Base-by-base conservation (phyloP, 2,797 vertebrate species). In the Pipistrellus pipistrellus region DNA sequence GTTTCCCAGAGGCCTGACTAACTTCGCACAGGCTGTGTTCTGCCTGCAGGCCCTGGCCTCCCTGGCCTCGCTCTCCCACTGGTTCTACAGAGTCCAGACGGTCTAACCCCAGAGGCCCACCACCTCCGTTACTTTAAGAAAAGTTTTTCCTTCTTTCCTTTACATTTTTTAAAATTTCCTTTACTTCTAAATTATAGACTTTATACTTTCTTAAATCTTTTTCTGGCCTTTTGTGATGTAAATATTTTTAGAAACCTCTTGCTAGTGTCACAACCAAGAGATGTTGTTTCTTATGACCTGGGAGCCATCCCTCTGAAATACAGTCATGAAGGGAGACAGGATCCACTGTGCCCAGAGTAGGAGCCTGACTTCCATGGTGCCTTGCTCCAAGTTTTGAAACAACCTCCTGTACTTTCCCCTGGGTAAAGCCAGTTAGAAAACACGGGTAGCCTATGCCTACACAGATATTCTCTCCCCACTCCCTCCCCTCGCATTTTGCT, bases 291-390 rank as follows among this genome's bases (percentile, higher is more conserved):
- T 55, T 32, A 73, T 62, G 23, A 66, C 69, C 41, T 25, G 6
- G 59, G 11, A 41, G 14, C 48, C 38, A 9, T 48, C 3, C 0
- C 17, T 85, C 30, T n/a, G 21, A 85, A 30, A 71, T 3, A 8
- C 10, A 27, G 53, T 35, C 2, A 14, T 0, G 59, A 4, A 14
- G 44, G 44, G 69, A 66, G 23, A 11, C 25, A 18, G 9, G 10
- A 6, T 1, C 12, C 18, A 12, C 6, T 7, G 3, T 6, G n/a
- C 13, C 13, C 17, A 20, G 8, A 12, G 17, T 35, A 8, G 27
- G 4, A 9, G 1, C 7, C 23, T 77, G 13, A 51, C 3, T 12
- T 55, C 8, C 18, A 30, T 5, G 1, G 1, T 14, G 1, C 35
- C 41, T 59, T n/a, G 8, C 8, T 53, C 32, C 14, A 32, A 57